Percentiles rank a stretch among this genome's conserved stretches.
These are phyloP conservation scores for Sorex maritimensis DNA, from an alignment of 2,797 vertebrate genomes.

Conservation along the genomic window DNA sequence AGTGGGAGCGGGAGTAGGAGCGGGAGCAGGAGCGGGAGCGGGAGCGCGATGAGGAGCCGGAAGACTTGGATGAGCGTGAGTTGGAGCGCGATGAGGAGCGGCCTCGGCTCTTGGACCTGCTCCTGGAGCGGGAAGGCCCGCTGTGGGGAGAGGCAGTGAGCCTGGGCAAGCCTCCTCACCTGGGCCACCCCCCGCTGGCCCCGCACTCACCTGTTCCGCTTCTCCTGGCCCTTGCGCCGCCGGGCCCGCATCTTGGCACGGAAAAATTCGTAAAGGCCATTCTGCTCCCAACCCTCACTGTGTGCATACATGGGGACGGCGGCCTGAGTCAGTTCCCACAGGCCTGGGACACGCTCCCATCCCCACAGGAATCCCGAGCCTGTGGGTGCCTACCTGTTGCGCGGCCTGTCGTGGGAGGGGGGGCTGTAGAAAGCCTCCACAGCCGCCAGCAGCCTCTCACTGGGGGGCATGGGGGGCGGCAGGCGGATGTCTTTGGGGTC, in stretches of 20 bases:
- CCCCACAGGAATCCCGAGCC: too few species aligned
- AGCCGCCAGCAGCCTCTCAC: conserved; percentile 97
- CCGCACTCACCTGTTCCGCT: conserved; percentile 94
- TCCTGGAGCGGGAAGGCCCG: conserved; percentile 93
- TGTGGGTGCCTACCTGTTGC: conserved; percentile 94
- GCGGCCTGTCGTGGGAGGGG: conserved; percentile 97
- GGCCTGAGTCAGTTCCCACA: too few species aligned
- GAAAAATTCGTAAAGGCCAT: conserved; percentile 98
- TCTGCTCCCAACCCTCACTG: conserved; percentile 99
- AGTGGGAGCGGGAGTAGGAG: conserved; percentile 95
- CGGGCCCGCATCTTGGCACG: conserved; percentile 98
- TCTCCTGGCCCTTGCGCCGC: conserved; percentile 97
- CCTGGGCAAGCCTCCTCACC: not conserved
- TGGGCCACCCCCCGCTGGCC: too few species aligned
- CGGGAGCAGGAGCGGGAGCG: conserved; percentile 92
- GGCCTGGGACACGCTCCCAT: too few species aligned
- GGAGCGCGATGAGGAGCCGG: conserved; percentile 95
- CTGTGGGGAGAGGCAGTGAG: conserved; percentile 69
- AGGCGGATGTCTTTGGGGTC: conserved; percentile 99
- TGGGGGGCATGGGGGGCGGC: conserved; percentile 99
- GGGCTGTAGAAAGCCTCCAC: conserved; percentile 99
- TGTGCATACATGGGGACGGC: not conserved
- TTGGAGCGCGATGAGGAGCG: conserved; percentile 96
- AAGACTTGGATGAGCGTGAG: conserved; percentile 97
- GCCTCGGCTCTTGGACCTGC: conserved; percentile 95